Percentiles rank a stretch among this genome's conserved stretches.
Evolutionary conservation across 2,113 vertebrate species (phyloP).

Genomic region (Gambusia holbrooki): DNA sequence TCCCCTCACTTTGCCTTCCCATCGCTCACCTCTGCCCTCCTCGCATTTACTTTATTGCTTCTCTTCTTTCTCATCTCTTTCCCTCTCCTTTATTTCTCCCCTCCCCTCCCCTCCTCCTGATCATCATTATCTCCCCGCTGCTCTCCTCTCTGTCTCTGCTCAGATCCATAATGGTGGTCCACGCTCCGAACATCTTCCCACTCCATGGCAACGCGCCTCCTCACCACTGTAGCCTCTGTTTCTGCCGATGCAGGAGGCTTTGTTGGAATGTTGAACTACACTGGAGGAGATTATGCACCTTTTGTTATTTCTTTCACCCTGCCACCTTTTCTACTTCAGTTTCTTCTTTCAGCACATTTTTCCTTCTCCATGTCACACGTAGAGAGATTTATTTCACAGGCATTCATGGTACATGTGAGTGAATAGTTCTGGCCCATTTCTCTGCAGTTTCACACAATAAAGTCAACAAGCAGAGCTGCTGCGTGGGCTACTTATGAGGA

Average conservation of each 20-base stretch:
- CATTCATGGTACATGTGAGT: constrained; percentile 24
- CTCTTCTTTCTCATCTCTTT: constrained; percentile 21
- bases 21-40: constrained; percentile 54
- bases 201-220: constrained; percentile 80
- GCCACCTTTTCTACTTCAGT: background rate
- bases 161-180: constrained; percentile 57
- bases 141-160: constrained; percentile 5
- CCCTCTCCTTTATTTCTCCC: constrained; percentile 1
- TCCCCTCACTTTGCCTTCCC: constrained; percentile 1
- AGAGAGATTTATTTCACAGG: constrained; percentile 25
- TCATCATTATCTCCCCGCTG: constrained; percentile 27
- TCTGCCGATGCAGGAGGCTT: constrained; percentile 56
- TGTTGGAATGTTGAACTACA: constrained; percentile 48
- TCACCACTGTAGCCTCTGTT: constrained; percentile 53
- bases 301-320: background rate
- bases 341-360: constrained; percentile 1
- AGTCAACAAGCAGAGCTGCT: constrained; percentile 53
- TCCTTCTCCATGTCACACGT: background rate
- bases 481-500: constrained; percentile 66
- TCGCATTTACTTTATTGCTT: constrained; percentile 69
- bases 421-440: constrained; percentile 27
- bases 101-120: constrained; percentile 1
- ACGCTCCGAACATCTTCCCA: constrained; percentile 70
- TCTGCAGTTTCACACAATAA: constrained; percentile 60
- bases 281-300: constrained; percentile 55